Conservation (phyloP, 2,113 vertebrate species). For the Pan paniscus region DNA sequence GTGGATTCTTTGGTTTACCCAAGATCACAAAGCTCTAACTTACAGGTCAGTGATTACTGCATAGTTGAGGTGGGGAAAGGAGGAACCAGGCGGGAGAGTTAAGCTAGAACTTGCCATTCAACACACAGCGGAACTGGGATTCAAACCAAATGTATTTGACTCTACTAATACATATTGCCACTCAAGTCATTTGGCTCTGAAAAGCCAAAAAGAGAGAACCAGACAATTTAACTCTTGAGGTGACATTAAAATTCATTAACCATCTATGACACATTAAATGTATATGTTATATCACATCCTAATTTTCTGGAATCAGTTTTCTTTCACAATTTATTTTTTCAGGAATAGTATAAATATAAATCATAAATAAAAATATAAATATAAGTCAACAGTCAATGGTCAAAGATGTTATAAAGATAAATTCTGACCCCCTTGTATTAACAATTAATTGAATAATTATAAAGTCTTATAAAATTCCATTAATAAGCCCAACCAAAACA, state of each 20-base stretch:
- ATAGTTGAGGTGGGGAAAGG: not conserved
- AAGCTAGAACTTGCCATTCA: not conserved
- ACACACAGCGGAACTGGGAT: not conserved
- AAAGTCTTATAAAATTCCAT: not conserved
- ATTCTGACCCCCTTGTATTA: not conserved
- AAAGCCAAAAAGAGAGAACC: conserved; percentile 27
- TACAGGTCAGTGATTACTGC: not conserved
- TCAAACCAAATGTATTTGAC: not conserved
- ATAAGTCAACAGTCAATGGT: not conserved
- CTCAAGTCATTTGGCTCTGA: not conserved
- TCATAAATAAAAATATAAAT: not conserved
- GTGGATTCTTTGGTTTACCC: not conserved
- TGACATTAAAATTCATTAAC: conserved; percentile 20
- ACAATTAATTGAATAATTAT: too few species aligned
- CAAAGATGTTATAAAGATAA: not conserved
- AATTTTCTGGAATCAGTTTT: conserved; percentile 25
- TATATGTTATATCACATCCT: not conserved
- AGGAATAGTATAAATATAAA: not conserved
- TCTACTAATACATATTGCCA: not conserved
- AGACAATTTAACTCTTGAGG: conserved; percentile 1
- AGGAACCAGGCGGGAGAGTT: not conserved
- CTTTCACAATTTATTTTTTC: conserved; percentile 7
- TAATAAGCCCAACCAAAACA: not conserved
- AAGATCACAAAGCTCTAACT: not conserved
- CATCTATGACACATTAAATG: not conserved